Evolutionary conservation across 2,113 vertebrate species (phyloP), one percentile per base, ranked within the genome.

Genomic region (Zosterops borbonicus): DNA sequence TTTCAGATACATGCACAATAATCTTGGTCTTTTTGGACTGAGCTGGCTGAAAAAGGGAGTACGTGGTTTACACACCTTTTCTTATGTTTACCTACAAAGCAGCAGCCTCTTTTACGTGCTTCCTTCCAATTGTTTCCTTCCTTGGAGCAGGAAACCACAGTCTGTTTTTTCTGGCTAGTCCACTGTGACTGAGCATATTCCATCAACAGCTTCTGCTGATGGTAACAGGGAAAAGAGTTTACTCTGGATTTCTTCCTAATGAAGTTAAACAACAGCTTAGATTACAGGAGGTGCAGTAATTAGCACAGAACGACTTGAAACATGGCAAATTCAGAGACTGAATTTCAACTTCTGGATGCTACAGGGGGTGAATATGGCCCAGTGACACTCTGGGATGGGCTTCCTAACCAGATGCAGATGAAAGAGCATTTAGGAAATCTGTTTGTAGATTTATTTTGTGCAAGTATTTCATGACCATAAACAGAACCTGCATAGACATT

Each of bases 81-180:
- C 82, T 74, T 85, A 27, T 70, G 70, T 82, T 95, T 90, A 74
- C 79, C 59, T 92, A 83, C 64, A 89, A 88, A 80, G 33, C 47
- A 89, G 44, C 47, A 96, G 64, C 71, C 49, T 67, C 64, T 93
- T 92, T 82, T 52, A 77, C 68, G 63, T 3, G 4, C 85, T 80
- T 92, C 35, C 35, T 60, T 37, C 3, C 79, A 83, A 77, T 96
- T 90, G 93, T 88, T 91, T 91, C 68, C 71, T 93, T 94, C 85
- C 87, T 41, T 81, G 82, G 67, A 91, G 80, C 78, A 96, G 88
- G 88, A 95, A 95, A 92, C 75, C 90, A 39, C 82, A 86, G 75
- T 94, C 92, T 95, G 60, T 77, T 94, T 85, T 19, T 93, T 90
- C 71, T 88, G 89, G 83, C 41, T 2, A 44, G 69, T 50, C 63